Base-by-base conservation (phyloP, 2,888 invertebrate genomes). In the Zeuzera pyrina region DNA sequence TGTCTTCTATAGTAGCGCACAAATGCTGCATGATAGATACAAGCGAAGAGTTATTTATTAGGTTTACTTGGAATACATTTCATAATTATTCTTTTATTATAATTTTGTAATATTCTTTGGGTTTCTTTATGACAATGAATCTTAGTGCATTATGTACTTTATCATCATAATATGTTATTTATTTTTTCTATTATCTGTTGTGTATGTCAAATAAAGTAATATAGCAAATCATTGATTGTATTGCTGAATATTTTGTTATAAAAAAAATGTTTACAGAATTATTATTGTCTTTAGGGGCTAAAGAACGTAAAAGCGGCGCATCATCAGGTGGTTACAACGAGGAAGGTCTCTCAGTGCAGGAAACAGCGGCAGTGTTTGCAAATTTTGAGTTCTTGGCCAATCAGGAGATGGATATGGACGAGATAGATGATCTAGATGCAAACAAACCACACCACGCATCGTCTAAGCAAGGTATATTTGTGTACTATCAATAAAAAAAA, bases 311-410 rank as follows among this genome's bases (percentile, higher is more conserved):
- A 36, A 76, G 79, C 45, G 57, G 61, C 29, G 68, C 67, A 12
- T 59, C 57, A 28, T 58, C 70, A 1, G 70, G 73, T 7, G 73
- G 67, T 21, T 79, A 70, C 53, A 76, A 67, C 33, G 81, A 79
- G 22, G 81, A 78, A 29, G 81, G 76, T 1, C 64, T 79, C 3
- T 79, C 83, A 12, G 73, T 74, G 25, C 78, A 81, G 39, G 84
- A 87, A 57, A 94, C 95, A 66, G 94, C 94, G 32, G 95, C 97
- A 21, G 97, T 98, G 35, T 93, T 97, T 88, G 96, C 95, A 31
- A 97, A 96, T 72, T 94, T 98, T 74, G 97, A 96, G 79, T 98
- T 97, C 79, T 87, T 98, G 44, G 90, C 92, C 37, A 90, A 91
- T 52, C 87, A 91, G 42, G 91, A 90, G 70, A 95, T 95, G 81